A percentile compares a stretch with the other conserved stretches of the same genome.
Evolutionary conservation across 37 sponge, comb jelly and placozoan genomes (phyloP).

Genomic region (Chondrilla cf. caribensis): DNA sequence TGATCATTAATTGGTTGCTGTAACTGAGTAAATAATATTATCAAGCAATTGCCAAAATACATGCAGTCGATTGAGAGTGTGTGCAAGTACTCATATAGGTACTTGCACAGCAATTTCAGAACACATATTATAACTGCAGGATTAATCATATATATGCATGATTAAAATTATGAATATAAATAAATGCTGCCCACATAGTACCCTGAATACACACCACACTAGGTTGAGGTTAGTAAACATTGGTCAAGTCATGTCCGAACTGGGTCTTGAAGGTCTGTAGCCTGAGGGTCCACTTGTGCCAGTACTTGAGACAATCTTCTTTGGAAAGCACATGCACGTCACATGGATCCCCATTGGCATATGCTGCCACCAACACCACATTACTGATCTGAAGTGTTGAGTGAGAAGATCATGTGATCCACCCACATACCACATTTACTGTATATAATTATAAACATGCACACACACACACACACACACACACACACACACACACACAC

Average conservation of each 20-base stretch:
- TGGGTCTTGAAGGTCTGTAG: slow-evolving; percentile 41
- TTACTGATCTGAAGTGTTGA: slow-evolving; percentile 37
- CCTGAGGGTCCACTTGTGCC: slow-evolving; percentile 58
- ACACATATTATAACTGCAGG: too few species aligned
- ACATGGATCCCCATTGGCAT: slow-evolving; percentile 45
- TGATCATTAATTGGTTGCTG: too few species aligned
- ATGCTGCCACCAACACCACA: slow-evolving; percentile 58
- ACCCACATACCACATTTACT: background rate
- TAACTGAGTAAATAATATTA: too few species aligned
- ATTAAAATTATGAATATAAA: too few species aligned
- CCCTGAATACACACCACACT: background rate
- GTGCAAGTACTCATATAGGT: too few species aligned
- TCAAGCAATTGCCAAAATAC: too few species aligned
- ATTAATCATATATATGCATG: too few species aligned
- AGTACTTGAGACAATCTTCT: slow-evolving; percentile 37
- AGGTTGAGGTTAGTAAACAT: background rate
- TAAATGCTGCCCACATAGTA: too few species aligned
- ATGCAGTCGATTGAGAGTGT: too few species aligned
- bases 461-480: background rate
- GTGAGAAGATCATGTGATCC: background rate
- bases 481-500: too few species aligned
- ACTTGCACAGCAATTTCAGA: too few species aligned
- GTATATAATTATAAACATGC: background rate
- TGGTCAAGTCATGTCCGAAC: slow-evolving; percentile 30
- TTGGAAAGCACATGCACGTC: slow-evolving; percentile 53